Conservation (phyloP, 2,888 invertebrate species). For the Harmothoe impar region DNA sequence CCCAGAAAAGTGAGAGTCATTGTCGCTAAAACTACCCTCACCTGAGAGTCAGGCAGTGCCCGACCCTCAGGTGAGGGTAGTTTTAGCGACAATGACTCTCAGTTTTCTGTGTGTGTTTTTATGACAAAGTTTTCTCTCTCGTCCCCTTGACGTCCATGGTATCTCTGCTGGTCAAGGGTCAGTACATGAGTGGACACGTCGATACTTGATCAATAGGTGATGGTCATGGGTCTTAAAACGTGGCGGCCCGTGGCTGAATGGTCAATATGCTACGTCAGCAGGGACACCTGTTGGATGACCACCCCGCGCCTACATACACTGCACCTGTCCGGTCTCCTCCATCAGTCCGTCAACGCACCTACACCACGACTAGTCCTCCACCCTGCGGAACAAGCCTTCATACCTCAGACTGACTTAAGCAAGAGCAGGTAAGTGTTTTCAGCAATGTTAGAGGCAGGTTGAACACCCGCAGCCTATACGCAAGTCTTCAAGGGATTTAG, state of each 20-base stretch:
- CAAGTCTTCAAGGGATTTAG: too few species aligned
- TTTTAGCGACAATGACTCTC: too few species aligned
- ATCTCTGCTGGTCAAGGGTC: neutral
- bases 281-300: conserved; percentile 12
- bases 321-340: neutral
- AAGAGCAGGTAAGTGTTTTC: neutral
- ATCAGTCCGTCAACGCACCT: neutral
- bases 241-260: neutral
- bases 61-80: too few species aligned
- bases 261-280: neutral
- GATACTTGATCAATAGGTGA: neutral
- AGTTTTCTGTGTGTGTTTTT: too few species aligned
- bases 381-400: neutral
- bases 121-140: too few species aligned
- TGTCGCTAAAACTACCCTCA: too few species aligned
- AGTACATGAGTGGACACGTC: neutral
- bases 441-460: too few species aligned
- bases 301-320: neutral
- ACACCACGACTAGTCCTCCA: neutral
- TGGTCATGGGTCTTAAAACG: neutral
- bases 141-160: too few species aligned
- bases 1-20: too few species aligned
- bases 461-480: too few species aligned
- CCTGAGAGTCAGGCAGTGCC: too few species aligned
- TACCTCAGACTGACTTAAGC: too few species aligned